Percentiles rank a stretch among this genome's conserved stretches.
These are phyloP conservation scores for Microctonus brassicae DNA, from an alignment of 2,888 invertebrate species.

Conservation along the genomic window DNA sequence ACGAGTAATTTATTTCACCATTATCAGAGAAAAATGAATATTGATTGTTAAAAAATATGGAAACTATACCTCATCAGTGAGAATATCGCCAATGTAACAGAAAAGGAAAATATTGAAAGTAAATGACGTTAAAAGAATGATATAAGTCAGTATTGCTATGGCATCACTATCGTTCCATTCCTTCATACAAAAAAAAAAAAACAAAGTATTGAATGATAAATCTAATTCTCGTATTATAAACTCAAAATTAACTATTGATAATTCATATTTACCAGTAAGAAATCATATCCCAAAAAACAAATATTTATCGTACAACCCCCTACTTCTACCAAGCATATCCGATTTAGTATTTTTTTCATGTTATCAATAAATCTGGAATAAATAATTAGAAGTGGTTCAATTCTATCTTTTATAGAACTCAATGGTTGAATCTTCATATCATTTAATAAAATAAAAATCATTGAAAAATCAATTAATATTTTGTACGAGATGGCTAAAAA, in stretches of 20 bases:
- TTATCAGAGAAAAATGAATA: background rate
- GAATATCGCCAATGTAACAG: constrained; percentile 58
- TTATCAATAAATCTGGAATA: constrained; percentile 32
- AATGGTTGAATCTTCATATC: too few species aligned
- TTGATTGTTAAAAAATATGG: background rate
- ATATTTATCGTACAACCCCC: constrained; percentile 45
- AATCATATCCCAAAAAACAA: constrained; percentile 48
- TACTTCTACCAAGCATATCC: constrained; percentile 47
- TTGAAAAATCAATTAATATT: too few species aligned
- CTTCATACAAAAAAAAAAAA: constrained; percentile 14
- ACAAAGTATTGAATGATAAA: background rate
- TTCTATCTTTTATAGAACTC: background rate
- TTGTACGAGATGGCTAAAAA: too few species aligned
- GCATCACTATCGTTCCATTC: constrained; percentile 38
- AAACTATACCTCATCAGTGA: constrained; percentile 53
- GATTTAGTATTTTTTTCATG: constrained; percentile 38
- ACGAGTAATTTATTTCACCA: background rate
- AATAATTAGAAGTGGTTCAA: too few species aligned
- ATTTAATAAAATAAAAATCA: too few species aligned
- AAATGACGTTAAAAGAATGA: constrained; percentile 31
- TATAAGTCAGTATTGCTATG: constrained; percentile 32
- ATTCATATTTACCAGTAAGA: constrained; percentile 40
- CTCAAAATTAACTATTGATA: background rate
- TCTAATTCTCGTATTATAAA: too few species aligned
- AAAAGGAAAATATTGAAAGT: constrained; percentile 53